These are phyloP conservation scores for Synchiropus splendidus DNA, from an alignment of 2,113 vertebrate species.

Conservation along the genomic window DNA sequence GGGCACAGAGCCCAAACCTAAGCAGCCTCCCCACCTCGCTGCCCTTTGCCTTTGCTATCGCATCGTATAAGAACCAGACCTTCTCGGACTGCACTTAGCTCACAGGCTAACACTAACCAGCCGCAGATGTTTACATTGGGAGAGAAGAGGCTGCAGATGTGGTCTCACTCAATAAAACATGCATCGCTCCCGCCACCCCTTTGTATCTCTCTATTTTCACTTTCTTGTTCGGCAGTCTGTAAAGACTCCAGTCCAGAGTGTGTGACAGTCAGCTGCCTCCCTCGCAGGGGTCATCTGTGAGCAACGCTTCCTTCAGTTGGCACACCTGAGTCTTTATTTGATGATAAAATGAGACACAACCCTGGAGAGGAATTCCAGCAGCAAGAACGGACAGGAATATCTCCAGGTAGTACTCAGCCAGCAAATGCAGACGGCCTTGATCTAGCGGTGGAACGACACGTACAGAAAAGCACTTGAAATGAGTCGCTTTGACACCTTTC, in stretches of 20 bases:
- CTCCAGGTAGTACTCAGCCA: constrained; percentile 50
- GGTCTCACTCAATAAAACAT: constrained; percentile 67
- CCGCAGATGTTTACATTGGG: constrained; percentile 66
- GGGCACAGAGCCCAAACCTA: constrained; percentile 46
- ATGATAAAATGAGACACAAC: constrained; percentile 72
- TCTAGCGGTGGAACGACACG: constrained; percentile 30
- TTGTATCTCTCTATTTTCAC: constrained; percentile 44
- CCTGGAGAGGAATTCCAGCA: constrained; percentile 65
- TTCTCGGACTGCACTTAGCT: constrained; percentile 62
- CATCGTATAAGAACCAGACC: constrained; percentile 62
- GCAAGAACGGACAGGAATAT: constrained; percentile 67
- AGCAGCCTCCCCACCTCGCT: constrained; percentile 51
- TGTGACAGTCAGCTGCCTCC: constrained; percentile 37
- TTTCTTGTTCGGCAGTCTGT: constrained; percentile 36
- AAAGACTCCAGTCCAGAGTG: constrained; percentile 51
- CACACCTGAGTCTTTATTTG: constrained; percentile 73
- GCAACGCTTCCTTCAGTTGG: constrained; percentile 58
- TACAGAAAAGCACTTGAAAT: too few relatives aligned
- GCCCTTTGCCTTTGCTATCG: constrained; percentile 67
- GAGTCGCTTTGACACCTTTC: not conserved
- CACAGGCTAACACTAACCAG: constrained; percentile 76
- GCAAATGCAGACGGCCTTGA: constrained; percentile 33
- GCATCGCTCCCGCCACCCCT: constrained; percentile 54
- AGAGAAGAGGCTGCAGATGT: constrained; percentile 61
- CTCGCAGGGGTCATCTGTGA: constrained; percentile 47